These are phyloP conservation scores for Halocaridina rubra DNA, from an alignment of 2,888 invertebrate species.

Conservation along the genomic window DNA sequence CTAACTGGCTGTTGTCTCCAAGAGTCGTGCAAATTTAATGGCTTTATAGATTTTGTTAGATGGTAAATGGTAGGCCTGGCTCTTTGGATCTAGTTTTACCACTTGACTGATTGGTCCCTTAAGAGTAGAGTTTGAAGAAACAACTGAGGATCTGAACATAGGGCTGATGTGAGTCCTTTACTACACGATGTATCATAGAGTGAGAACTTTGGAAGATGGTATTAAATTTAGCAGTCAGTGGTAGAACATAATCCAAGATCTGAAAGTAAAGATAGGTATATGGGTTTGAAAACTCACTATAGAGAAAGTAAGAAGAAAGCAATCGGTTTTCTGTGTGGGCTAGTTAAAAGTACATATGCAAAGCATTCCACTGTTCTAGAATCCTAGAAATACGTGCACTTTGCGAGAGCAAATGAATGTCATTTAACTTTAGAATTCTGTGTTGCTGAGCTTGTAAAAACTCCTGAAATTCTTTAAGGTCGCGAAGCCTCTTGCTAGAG, in stretches of 20 bases:
- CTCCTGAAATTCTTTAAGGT: neutral
- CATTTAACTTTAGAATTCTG: neutral
- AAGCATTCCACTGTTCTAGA: conserved; percentile 5
- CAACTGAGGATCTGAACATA: conserved; percentile 22
- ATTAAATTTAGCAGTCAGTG: neutral
- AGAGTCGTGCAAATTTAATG: conserved; percentile 21
- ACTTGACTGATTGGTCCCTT: conserved; percentile 34
- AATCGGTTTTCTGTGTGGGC: neutral
- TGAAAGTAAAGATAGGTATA: neutral
- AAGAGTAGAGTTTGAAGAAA: conserved; percentile 1
- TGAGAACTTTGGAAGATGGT: neutral
- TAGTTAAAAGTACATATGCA: neutral
- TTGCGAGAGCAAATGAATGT: neutral
- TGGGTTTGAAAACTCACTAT: neutral
- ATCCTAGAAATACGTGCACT: conserved; percentile 4
- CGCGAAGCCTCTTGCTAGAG: conserved; percentile 1
- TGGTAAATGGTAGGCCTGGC: conserved; percentile 18
- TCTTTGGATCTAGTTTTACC: conserved; percentile 25
- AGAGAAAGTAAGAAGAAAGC: neutral
- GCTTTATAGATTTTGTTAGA: conserved; percentile 35
- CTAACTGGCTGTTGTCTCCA: conserved; percentile 13
- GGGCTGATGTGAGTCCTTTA: conserved; percentile 3
- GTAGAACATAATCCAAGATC: neutral
- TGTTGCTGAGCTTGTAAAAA: neutral
- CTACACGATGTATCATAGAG: conserved; percentile 1